These are phyloP conservation scores for Macquaria australasica DNA, from an alignment of 2,113 vertebrate species.

Conservation along the genomic window DNA sequence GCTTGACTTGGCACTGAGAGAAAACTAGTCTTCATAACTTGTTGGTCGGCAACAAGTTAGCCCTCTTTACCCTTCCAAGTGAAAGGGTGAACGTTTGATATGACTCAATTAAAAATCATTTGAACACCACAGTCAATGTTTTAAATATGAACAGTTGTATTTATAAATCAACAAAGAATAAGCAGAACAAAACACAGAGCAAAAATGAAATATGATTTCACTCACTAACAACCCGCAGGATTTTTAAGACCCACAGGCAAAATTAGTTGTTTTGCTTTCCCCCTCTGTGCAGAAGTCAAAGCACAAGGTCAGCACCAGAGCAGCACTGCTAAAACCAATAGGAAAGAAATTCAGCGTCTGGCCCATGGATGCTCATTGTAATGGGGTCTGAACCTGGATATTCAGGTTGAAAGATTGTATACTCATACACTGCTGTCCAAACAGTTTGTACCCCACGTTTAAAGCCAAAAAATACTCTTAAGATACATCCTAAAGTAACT, in stretches of 20 bases:
- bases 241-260: neutral
- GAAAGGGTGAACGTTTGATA: neutral
- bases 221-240: neutral
- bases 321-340: neutral
- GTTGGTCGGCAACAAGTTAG: neutral
- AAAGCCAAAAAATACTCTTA: neutral
- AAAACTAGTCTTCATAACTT: neutral
- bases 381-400: neutral
- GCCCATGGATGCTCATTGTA: neutral
- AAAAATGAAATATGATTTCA: constrained; percentile 2
- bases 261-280: neutral
- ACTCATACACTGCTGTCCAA: constrained; percentile 3
- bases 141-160: neutral
- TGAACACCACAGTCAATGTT: neutral
- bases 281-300: constrained; percentile 3
- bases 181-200: neutral
- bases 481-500: neutral
- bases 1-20: neutral
- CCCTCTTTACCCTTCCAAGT: neutral
- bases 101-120: neutral
- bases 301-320: constrained; percentile 11
- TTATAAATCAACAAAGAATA: constrained; percentile 7
- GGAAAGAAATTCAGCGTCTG: constrained; percentile 14
- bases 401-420: neutral
- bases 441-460: neutral